A percentile compares a stretch with the other conserved stretches of the same genome.
These are phyloP conservation scores for Drosophila falleni DNA, from an alignment of 2,888 invertebrate species.

Conservation along the genomic window DNA sequence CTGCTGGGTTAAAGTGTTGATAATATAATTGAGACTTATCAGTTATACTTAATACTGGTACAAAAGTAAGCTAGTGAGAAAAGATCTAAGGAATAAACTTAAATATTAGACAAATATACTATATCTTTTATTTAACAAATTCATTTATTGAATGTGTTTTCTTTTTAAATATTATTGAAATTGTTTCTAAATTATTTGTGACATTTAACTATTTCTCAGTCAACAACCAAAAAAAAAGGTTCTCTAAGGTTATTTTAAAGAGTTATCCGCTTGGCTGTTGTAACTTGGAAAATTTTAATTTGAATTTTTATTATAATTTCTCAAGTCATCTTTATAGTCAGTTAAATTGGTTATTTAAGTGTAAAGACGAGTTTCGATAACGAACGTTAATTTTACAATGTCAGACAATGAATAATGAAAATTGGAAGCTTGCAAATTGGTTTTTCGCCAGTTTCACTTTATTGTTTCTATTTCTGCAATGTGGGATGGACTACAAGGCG, in stretches of 20 bases:
- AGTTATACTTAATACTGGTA: conserved; percentile 6
- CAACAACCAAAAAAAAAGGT: background rate
- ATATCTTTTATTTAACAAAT: no score
- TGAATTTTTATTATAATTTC: background rate
- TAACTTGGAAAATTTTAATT: background rate
- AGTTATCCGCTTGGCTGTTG: background rate
- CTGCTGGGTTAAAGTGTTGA: background rate
- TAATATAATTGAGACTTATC: background rate
- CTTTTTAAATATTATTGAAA: background rate
- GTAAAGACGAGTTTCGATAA: conserved; percentile 28
- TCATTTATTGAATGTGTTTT: background rate
- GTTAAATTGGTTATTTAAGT: conserved; percentile 18
- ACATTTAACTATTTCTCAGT: background rate
- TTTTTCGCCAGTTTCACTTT: conserved; percentile 41
- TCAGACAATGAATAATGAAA: conserved; percentile 57
- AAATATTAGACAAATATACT: background rate
- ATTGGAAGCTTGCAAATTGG: conserved; percentile 57
- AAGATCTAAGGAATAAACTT: background rate
- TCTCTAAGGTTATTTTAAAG: background rate
- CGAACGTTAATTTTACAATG: conserved; percentile 3
- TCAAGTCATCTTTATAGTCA: conserved; percentile 3
- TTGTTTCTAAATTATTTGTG: background rate
- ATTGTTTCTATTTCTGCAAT: conserved; percentile 10
- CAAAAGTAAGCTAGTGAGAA: background rate
- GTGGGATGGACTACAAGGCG: conserved; percentile 28